Base-by-base conservation (phyloP, 2,797 vertebrate species). In the Malurus splendens region DNA sequence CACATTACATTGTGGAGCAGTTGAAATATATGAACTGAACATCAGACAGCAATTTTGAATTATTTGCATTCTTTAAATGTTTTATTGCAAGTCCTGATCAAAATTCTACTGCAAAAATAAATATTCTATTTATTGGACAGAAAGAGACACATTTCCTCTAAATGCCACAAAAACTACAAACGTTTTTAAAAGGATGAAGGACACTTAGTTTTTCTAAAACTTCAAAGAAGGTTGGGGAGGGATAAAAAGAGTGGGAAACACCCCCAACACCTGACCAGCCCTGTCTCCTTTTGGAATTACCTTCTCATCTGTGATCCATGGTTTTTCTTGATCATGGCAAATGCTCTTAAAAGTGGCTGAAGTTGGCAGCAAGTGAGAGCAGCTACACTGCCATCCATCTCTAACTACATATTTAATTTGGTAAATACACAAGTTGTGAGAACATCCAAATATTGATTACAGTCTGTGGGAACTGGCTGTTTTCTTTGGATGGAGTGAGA, bases 401-500 rank as follows among this genome's bases (percentile, higher is more conserved):
- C 36, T 41, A 56, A 33, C n/a, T 57, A 4, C 23, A 2, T 16
- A 14, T 41, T 89, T 60, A 60, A 82, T 90, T 71, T 65, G 55
- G 41, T 80, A 61, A 84, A 60, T 45, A 48, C 2, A 0, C 7
- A 52, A 76, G 23, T 24, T 61, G 55, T 50, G 59, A 71, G 70
- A 90, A 54, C 24, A 1, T 88, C 78, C 77, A 84, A 59, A 28
- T 88, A 88, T 66, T 57, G 72, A 91, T 90, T 73, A 13, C n/a
- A 67, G 2, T 12, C 41, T 38, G 18, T 67, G 45, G 48, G 84
- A 90, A 82, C 39, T 56, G 66, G 12, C 55, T 88, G 41, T 75
- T 78, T 84, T 19, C 59, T 73, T 72, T 18, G 51, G 52, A 8
- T 60, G 20, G 33, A 66, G 32, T 2, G 32, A 22, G 11, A 44